Percentiles rank a stretch among this genome's conserved stretches.
These are phyloP conservation scores for Poeciliopsis prolifica DNA, from an alignment of 2,113 vertebrate genomes.

Conservation along the genomic window DNA sequence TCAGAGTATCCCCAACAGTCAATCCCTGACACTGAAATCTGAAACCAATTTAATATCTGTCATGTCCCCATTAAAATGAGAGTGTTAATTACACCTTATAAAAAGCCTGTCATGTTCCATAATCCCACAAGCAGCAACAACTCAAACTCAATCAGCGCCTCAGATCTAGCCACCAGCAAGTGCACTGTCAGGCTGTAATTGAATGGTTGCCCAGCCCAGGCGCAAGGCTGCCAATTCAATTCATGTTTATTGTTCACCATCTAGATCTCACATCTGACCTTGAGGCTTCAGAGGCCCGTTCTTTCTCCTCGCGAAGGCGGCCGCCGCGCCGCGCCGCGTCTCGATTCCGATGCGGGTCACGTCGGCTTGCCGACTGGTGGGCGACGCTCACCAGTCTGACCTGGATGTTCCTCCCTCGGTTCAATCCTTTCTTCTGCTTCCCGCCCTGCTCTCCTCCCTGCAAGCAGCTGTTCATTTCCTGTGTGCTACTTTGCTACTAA, in stretches of 20 bases:
- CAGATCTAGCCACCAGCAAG: slow-evolving; percentile 63
- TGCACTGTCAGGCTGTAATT: slow-evolving; percentile 60
- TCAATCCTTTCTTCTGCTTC: slow-evolving; percentile 56
- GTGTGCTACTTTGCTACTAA: slow-evolving; percentile 52
- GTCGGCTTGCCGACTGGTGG: slow-evolving; percentile 44
- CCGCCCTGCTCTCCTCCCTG: slow-evolving; percentile 18
- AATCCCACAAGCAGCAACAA: slow-evolving; percentile 72
- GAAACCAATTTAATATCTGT: slow-evolving; percentile 82
- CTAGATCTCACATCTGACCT: slow-evolving; percentile 62
- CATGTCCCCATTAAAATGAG: slow-evolving; percentile 80
- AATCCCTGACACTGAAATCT: slow-evolving; percentile 61
- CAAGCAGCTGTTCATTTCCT: slow-evolving; percentile 45
- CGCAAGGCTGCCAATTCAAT: slow-evolving; percentile 55
- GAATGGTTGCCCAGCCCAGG: slow-evolving; percentile 39
- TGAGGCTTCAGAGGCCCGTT: slow-evolving; percentile 52
- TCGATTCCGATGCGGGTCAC: slow-evolving; percentile 72
- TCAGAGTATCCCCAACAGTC: slow-evolving; percentile 26
- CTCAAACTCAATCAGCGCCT: slow-evolving; percentile 74
- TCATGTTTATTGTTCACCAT: slow-evolving; percentile 62
- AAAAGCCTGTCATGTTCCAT: slow-evolving; percentile 83
- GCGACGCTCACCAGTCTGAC: slow-evolving; percentile 59
- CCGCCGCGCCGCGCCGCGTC: neutral
- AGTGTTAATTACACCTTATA: slow-evolving; percentile 82
- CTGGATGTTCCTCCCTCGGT: slow-evolving; percentile 57
- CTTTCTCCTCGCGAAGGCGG: slow-evolving; percentile 50